A percentile compares a stretch with the other conserved stretches of the same genome.
These are phyloP conservation scores for Pteromalus puparum DNA, from an alignment of 1,140 invertebrate genomes.

Conservation along the genomic window DNA sequence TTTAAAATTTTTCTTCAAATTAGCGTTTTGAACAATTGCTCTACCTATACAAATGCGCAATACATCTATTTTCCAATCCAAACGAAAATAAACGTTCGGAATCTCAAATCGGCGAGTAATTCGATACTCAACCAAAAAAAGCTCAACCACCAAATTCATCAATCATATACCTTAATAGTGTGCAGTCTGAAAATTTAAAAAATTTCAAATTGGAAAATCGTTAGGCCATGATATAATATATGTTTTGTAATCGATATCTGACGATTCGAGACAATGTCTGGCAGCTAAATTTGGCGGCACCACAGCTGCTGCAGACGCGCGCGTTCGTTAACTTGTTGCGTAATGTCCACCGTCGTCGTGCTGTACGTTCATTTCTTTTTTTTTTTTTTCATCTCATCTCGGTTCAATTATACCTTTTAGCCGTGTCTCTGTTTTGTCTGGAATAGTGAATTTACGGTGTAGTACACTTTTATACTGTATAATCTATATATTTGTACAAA, in stretches of 20 bases:
- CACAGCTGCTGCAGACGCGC: slow-evolving; percentile 61
- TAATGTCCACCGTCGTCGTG: slow-evolving; percentile 51
- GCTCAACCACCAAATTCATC: too few species aligned
- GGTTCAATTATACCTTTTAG: too few species aligned
- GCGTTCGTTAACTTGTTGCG: slow-evolving; percentile 66
- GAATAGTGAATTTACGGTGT: not conserved
- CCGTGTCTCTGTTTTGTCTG: not conserved
- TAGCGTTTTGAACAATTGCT: too few species aligned
- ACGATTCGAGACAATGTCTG: slow-evolving; percentile 68
- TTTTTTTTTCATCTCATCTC: not conserved
- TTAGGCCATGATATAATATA: slow-evolving; percentile 53
- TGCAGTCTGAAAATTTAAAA: not conserved
- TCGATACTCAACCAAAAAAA: not conserved
- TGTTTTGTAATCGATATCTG: slow-evolving; percentile 73
- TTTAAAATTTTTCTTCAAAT: too few species aligned
- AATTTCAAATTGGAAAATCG: not conserved
- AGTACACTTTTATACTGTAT: not conserved
- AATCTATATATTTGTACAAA: too few species aligned
- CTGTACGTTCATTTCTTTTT: not conserved
- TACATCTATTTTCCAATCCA: not conserved
- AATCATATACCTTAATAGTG: too few species aligned
- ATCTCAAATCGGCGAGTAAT: not conserved
- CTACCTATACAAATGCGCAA: too few species aligned
- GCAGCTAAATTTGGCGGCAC: slow-evolving; percentile 71
- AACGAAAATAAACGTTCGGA: not conserved